Conservation (phyloP, 2,888 invertebrate species). For the Apoda limacodes region DNA sequence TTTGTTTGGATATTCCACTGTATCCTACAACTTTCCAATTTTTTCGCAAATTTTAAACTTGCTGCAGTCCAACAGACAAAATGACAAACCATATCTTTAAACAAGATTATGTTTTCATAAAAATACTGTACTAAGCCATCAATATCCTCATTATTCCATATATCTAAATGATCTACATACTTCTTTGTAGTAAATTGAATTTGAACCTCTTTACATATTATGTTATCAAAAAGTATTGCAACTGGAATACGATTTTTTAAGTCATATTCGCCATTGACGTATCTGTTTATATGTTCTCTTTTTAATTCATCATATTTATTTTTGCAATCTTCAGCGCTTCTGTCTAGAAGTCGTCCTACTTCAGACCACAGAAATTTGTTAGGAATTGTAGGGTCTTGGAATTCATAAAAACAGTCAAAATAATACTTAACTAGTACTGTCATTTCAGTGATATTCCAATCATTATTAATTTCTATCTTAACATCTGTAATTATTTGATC, state of each 20-base stretch:
- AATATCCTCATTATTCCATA: conserved; percentile 32
- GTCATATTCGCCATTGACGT: conserved; percentile 33
- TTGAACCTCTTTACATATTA: conserved; percentile 43
- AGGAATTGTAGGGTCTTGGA: conserved; percentile 49
- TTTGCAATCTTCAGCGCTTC: conserved; percentile 39
- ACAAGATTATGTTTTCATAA: conserved; percentile 43
- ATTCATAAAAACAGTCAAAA: conserved; percentile 53
- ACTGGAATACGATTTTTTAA: conserved; percentile 35
- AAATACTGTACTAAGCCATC: conserved; percentile 47
- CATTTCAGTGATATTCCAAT: conserved; percentile 44
- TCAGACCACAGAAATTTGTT: conserved; percentile 55
- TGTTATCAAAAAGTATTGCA: conserved; percentile 45
- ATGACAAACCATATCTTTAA: conserved; percentile 47
- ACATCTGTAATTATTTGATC: conserved; percentile 6
- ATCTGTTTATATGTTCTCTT: conserved; percentile 33
- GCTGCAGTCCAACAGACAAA: conserved; percentile 48
- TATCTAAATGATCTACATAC: conserved; percentile 15
- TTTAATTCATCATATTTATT: conserved; percentile 36
- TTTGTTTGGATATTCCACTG: conserved; percentile 44
- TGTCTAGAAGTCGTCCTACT: conserved; percentile 46
- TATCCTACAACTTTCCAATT: conserved; percentile 29
- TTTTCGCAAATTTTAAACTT: conserved; percentile 30
- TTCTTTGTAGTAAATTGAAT: conserved; percentile 11
- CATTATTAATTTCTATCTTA: conserved; percentile 13
- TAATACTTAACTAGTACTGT: conserved; percentile 50